These are phyloP conservation scores for Drosophila seguyi DNA, from an alignment of 1,140 invertebrate genomes.

Conservation along the genomic window DNA sequence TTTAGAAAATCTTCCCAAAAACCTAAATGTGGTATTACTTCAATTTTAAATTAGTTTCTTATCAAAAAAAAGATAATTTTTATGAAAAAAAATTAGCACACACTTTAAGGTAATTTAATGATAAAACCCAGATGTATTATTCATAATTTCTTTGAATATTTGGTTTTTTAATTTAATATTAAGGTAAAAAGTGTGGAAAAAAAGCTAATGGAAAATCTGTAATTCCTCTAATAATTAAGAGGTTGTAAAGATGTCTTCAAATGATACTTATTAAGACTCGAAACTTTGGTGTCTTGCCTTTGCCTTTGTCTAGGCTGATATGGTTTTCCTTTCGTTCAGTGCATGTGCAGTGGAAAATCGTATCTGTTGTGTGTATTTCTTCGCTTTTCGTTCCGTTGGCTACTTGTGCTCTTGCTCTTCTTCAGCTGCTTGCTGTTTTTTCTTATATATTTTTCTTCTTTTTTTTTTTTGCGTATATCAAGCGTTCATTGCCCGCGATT, in stretches of 20 bases:
- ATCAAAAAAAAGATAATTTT: not conserved
- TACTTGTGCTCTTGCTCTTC: slow-evolving; percentile 38
- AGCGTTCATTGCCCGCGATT: slow-evolving; percentile 78
- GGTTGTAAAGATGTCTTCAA: not conserved
- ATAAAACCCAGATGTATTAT: not conserved
- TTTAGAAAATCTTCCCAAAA: no score
- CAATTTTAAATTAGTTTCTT: not conserved
- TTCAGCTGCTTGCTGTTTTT: slow-evolving; percentile 21
- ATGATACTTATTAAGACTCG: not conserved
- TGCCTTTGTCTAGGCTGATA: not conserved
- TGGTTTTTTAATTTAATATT: not conserved
- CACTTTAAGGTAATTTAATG: not conserved
- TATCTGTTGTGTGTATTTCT: slow-evolving; percentile 48
- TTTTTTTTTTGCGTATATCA: slow-evolving; percentile 73
- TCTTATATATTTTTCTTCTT: slow-evolving; percentile 47
- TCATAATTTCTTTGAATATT: not conserved
- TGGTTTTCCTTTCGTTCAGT: slow-evolving; percentile 15
- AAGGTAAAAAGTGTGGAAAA: not conserved
- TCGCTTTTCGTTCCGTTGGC: slow-evolving; percentile 61
- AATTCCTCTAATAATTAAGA: not conserved
- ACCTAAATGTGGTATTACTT: no score
- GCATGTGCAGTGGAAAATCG: slow-evolving; percentile 51
- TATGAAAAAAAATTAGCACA: no score
- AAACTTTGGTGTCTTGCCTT: not conserved
- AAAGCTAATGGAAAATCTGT: no score